Evolutionary conservation across 2,113 vertebrate genomes (phyloP).

Genomic region (Salvelinus fontinalis): DNA sequence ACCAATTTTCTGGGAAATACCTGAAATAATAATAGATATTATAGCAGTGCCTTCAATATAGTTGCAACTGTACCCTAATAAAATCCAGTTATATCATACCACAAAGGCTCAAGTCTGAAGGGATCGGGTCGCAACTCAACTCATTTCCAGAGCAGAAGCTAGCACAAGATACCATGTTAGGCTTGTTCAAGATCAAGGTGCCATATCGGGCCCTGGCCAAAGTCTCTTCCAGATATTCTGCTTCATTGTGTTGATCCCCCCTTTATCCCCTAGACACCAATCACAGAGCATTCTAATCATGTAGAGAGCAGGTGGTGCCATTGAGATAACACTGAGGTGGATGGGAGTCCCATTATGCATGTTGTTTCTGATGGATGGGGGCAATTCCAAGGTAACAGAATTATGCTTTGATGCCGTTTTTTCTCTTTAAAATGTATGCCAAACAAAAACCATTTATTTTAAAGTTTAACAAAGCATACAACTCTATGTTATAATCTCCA

Average conservation of each 20-base stretch:
- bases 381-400: too few species aligned
- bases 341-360: conserved; percentile 15
- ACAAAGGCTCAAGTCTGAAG: background rate
- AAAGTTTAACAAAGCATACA: too few species aligned
- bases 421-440: too few species aligned
- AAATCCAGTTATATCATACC: background rate
- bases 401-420: too few species aligned
- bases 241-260: conserved; percentile 10
- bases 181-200: conserved; percentile 37
- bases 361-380: conserved; percentile 22
- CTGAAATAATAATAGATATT: background rate
- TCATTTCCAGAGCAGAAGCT: background rate
- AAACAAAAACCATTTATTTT: too few species aligned
- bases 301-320: conserved; percentile 46
- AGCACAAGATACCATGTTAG: conserved; percentile 9
- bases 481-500: too few species aligned
- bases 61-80: background rate
- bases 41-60: background rate
- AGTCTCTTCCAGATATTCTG: conserved; percentile 16
- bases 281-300: conserved; percentile 35
- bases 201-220: conserved; percentile 21
- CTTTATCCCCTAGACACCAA: too few species aligned
- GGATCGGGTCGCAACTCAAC: background rate
- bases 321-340: conserved; percentile 45
- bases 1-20: too few species aligned